These are phyloP conservation scores for Scaptomyza polygonia DNA, from an alignment of 2,888 invertebrate species.

Conservation along the genomic window DNA sequence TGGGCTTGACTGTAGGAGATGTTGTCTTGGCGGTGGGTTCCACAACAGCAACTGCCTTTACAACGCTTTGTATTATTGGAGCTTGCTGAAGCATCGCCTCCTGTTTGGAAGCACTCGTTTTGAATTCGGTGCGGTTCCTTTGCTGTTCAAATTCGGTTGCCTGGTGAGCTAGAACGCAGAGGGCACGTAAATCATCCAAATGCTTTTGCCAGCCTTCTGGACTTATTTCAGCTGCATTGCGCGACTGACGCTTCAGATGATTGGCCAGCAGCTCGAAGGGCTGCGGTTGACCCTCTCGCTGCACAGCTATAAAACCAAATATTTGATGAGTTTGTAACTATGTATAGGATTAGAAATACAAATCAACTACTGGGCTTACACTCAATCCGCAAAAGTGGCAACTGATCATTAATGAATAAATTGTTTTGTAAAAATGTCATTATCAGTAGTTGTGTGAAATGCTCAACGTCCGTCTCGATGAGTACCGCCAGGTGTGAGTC, in stretches of 20 bases:
- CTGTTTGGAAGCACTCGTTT: conserved; percentile 76
- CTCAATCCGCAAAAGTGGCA: conserved; percentile 90
- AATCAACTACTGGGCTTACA: conserved; percentile 86
- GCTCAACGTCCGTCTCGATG: conserved; percentile 90
- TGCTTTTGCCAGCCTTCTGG: conserved; percentile 83
- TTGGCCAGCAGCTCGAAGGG: conserved; percentile 85
- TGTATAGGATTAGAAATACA: background rate
- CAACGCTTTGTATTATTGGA: conserved; percentile 16
- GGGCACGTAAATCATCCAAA: conserved; percentile 80
- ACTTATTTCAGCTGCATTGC: conserved; percentile 76
- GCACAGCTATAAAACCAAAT: conserved; percentile 85
- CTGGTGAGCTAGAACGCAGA: conserved; percentile 83
- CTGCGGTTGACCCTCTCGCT: conserved; percentile 86
- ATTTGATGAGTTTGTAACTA: conserved; percentile 8
- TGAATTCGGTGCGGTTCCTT: conserved; percentile 82
- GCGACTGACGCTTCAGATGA: conserved; percentile 83
- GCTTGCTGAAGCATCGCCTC: conserved; percentile 76
- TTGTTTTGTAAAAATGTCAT: conserved; percentile 89
- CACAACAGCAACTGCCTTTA: conserved; percentile 59
- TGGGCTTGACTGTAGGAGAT: conserved; percentile 46
- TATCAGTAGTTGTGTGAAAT: conserved; percentile 88
- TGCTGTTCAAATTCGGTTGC: conserved; percentile 83
- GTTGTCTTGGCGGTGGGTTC: conserved; percentile 55
- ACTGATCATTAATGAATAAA: conserved; percentile 90
- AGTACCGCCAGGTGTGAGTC: conserved; percentile 90